Evolutionary conservation across 64 coral and sea anemone genomes (phyloP), one percentile per base, ranked within the genome.

Genomic region (Platygyra sinensis): DNA sequence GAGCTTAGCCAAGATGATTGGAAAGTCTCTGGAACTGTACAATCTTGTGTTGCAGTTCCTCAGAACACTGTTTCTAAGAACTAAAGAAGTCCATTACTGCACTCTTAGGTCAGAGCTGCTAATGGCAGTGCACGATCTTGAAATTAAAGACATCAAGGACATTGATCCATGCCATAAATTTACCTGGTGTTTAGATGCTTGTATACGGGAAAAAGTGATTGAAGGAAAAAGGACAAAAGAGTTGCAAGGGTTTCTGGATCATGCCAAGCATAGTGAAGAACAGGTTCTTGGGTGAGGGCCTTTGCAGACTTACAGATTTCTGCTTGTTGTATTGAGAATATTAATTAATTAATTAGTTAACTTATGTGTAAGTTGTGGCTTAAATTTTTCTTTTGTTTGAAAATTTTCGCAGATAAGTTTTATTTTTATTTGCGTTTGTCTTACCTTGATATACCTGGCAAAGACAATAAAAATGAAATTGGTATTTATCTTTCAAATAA

Each of bases 141-240:
- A 99, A 80, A 92, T 99, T 63, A 99, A 99, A 72, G 97, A 99
- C 74, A 96, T 99, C 62, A 99, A 99, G 80, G 97, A 99, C 59
- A 89, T 99, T 62, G 97, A 99, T 74, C 97, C 97, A 12, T 99
- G 97, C 38, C 97, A 99, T 65, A 99, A 99, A 89, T 99, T 99
- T 73, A 99, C 94, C 0, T 99, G 97, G 97, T 99, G 97, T 82
- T 79, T 99, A 49, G 97, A 99, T 93, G 97, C 97, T 38, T 99
- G 97, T 72, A 93, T 99, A 46, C 89, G 97, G 46, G 94, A 95
- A 63, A 95, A 93, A 31, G 86, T 93, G 42, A 99, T 99, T 72
- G 97, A 99, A 69, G 91, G 94, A 22, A 99, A 99, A 84, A 76
- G 91, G 51, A 96, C 95, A 80, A 90, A 89, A 89, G 97, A 99